Conservation (phyloP, 1,140 invertebrate species). For the Helicoverpa armigera region DNA sequence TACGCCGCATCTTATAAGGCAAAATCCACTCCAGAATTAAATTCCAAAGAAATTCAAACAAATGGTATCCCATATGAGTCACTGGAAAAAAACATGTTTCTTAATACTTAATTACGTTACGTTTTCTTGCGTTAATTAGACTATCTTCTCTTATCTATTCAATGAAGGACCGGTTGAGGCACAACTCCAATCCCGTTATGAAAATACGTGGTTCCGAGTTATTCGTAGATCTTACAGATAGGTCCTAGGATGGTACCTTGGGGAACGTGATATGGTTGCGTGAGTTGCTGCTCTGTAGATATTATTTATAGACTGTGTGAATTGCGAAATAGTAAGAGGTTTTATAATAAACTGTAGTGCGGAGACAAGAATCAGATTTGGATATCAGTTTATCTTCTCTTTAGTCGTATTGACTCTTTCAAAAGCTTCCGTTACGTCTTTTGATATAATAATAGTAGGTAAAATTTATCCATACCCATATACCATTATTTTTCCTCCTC, state of each 20-base stretch:
- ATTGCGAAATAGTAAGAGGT: background rate
- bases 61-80: conserved; percentile 18
- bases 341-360: background rate
- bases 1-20: conserved; percentile 11
- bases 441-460: background rate
- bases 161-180: conserved; percentile 24
- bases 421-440: background rate
- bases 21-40: background rate
- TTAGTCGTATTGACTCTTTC: background rate
- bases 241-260: conserved; percentile 28
- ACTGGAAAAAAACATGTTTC: conserved; percentile 34
- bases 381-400: background rate
- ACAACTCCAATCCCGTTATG: conserved; percentile 26
- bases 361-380: background rate
- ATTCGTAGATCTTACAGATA: conserved; percentile 26
- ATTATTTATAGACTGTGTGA: conserved; percentile 3
- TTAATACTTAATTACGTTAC: conserved; percentile 40
- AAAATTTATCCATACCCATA: too few species aligned
- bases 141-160: conserved; percentile 40
- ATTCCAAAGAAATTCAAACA: background rate
- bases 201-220: conserved; percentile 38
- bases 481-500: background rate
- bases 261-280: conserved; percentile 17
- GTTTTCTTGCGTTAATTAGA: conserved; percentile 27
- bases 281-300: background rate